These are phyloP conservation scores for Aspiorhynchus laticeps DNA, from an alignment of 2,113 vertebrate genomes.

Conservation along the genomic window DNA sequence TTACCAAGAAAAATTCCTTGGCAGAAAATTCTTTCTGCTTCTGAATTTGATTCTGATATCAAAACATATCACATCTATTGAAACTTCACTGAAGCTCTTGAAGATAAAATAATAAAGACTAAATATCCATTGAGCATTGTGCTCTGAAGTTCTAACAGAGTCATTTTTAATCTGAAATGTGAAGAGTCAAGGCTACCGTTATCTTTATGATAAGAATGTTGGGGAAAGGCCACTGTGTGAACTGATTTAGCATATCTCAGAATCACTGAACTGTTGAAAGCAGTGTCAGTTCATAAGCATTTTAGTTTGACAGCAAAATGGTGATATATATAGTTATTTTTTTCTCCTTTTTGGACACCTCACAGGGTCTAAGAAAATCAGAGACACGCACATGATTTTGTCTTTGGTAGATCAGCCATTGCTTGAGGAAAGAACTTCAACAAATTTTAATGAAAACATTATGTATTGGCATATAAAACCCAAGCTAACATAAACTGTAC, in stretches of 20 bases:
- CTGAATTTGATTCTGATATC: not conserved
- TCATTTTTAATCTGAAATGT: not conserved
- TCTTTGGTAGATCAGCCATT: not conserved
- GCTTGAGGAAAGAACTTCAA: not conserved
- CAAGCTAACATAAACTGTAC: not conserved
- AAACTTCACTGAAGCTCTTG: not conserved
- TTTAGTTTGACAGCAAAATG: not conserved
- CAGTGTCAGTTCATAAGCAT: not conserved
- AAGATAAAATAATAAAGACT: not conserved
- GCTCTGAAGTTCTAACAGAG: not conserved
- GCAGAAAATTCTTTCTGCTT: too few species aligned
- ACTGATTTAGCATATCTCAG: not conserved
- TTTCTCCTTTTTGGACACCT: not conserved
- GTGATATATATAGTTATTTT: not conserved
- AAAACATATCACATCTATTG: not conserved
- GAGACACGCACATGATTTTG: not conserved
- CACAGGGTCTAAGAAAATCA: not conserved
- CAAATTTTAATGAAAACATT: not conserved
- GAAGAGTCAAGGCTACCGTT: not conserved
- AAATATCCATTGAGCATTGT: not conserved
- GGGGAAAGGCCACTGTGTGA: not conserved
- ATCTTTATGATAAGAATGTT: slow-evolving; percentile 18
- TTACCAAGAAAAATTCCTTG: too few species aligned
- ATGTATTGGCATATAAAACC: not conserved
- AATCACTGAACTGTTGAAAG: not conserved